Evolutionary conservation across 2,113 vertebrate species (phyloP), one percentile per base, ranked within the genome.

Genomic region (Periophthalmus modestus): DNA sequence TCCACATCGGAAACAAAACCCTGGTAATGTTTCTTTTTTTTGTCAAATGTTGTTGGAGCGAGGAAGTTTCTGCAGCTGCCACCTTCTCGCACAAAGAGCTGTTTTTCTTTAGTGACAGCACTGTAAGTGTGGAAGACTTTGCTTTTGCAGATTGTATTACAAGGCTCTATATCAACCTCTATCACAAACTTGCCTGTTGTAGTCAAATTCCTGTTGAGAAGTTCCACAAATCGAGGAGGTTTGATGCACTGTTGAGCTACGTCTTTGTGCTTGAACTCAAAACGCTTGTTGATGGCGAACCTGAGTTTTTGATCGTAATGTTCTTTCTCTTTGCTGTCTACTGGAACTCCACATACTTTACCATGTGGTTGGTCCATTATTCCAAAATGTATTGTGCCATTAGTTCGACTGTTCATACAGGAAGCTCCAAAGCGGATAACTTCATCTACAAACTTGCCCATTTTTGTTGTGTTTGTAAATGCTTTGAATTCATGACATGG

Each of bases 81-180:
- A 2, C 91, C 85, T 59, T 95, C 89, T 66, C 92, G 66, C 61
- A 95, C 74, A 79, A 91, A 93, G 71, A 95, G 47, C 33, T 78
- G 73, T 76, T 85, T 7, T 77, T 75, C 63, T n/a, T 91, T 68
- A 68, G 10, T 36, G 19, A 15, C 71, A 16, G 14, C 19, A 24
- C 50, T 84, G 14, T 84, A 52, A 24, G 54, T 83, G 70, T 87
- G 65, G 72, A 94, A 96, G 74, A 84, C 21, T 7, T 86, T 85
- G 33, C 90, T 28, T 68, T 62, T 0, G 88, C 95, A 96, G 74
- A 89, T 63, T 0, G 21, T 23, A 10, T 83, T 73, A 11, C 88
- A 79, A 61, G 95, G 93, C 77, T 95, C 89, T 9, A 96, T 74
- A 75, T 95, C 94, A 0, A 96, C 92, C 85, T 96, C 94, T 73